phyloP scores from a whole-genome alignment of 2,113 vertebrate species.

The Antennarius striatus region DNA sequence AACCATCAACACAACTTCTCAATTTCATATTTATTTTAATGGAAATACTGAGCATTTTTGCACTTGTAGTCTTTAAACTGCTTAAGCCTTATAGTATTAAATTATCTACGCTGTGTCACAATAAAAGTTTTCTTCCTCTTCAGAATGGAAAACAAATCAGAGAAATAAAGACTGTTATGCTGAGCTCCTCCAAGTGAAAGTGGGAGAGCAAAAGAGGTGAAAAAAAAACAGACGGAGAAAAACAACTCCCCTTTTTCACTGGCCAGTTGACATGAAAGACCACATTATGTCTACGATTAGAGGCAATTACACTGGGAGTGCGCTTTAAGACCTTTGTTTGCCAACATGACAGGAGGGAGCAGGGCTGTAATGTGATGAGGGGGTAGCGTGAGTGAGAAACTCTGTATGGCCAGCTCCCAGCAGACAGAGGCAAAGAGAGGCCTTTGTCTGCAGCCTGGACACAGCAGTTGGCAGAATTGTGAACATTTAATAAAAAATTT shows the following conservation, averaged over 20 bases:
- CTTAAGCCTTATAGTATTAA: neutral
- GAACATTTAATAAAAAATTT: conserved; percentile 32
- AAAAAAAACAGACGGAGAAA: conserved; percentile 47
- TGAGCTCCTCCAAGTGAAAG: conserved; percentile 55
- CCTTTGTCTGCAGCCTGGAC: conserved; percentile 39
- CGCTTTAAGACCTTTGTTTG: conserved; percentile 82
- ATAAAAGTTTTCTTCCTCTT: conserved; percentile 24
- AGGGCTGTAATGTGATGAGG: conserved; percentile 79
- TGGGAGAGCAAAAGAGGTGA: conserved; percentile 17
- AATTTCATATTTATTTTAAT: conserved; percentile 41
- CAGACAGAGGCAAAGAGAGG: conserved; percentile 50
- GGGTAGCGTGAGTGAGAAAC: conserved; percentile 65
- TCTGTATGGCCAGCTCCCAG: conserved; percentile 53
- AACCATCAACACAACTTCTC: conserved; percentile 31
- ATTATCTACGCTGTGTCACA: conserved; percentile 8
- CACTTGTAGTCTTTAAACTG: neutral
- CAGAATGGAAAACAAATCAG: conserved; percentile 13
- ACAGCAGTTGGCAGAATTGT: conserved; percentile 35
- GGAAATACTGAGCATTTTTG: conserved; percentile 3
- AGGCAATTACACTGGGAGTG: conserved; percentile 78
- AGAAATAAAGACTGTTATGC: conserved; percentile 3
- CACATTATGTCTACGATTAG: conserved; percentile 80
- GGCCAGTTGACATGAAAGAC: conserved; percentile 72
- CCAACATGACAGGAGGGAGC: conserved; percentile 81
- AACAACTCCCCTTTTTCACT: conserved; percentile 71